Evolutionary conservation across 2,113 vertebrate species (phyloP), one percentile per base, ranked within the genome.

Genomic region (Poicephalus meyeri): DNA sequence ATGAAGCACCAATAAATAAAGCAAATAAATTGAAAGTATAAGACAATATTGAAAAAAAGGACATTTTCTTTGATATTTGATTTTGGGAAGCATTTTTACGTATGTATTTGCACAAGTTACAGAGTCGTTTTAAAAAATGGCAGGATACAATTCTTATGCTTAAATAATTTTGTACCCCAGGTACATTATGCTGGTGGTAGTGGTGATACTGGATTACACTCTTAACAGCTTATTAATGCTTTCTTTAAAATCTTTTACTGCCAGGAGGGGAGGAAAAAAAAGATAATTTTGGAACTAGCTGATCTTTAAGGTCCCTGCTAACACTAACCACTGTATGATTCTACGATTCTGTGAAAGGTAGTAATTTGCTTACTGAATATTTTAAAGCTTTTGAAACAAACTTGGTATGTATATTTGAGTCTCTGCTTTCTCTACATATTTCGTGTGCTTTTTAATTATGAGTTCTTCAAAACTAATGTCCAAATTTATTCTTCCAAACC

Each of bases 91-190:
- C 13, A 78, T 24, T 60, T 71, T 68, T 58, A 5, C 2, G 1
- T 39, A 11, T 9, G 3, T 14, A 24, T 86, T 91, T 74, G 4
- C 11, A 65, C 0, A 0, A 72, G 10, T 25, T 35, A 42, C 7
- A 20, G 16, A 8, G 0, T 5, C 53, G 8, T 46, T 86, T 44
- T 6, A 60, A 44, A 53, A 74, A 61, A 23, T 2, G 0, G 3
- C 13, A 52, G 11, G 15, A 29, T 56, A 15, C 0, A 2, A 28
- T 63, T 82, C 19, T 44, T 81, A 56, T 33, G 39, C 5, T 31
- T 31, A 79, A 72, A 68, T 6, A 55, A 56, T 71, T 87, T 74
- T 58, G 4, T 52, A 28, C 7, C 10, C 0, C 3, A 56, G 12
- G 1, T 58, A 58, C 33, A 24, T 24, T 14, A 58, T 58, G n/a